Base-by-base conservation (phyloP, 2,888 invertebrate species). In the Spisula solida region DNA sequence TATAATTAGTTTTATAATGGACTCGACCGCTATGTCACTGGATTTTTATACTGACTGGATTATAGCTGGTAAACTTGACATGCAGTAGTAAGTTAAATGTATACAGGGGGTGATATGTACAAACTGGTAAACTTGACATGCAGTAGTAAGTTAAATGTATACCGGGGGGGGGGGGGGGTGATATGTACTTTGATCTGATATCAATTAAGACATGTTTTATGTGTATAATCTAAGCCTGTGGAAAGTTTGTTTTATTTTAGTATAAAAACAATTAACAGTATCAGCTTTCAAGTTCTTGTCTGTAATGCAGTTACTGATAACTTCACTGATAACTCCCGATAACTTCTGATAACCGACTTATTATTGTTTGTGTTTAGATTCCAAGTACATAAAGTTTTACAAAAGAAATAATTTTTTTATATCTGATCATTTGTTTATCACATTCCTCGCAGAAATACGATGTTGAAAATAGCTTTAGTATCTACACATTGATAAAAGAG, bases 391-490 rank as follows among this genome's bases (percentile, higher is more conserved):
- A 5, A 4, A 51, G 4, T 51, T 51, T 51, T 51, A 51, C 51
- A 51, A n/a, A 66, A 66, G 60, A 25, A 6, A 66, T n/a, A 25
- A 66, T 25, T 66, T n/a, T 56, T 25, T 25, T 66, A 66, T 66
- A 66, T 66, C 60, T 66, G 25, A 66, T 66, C 25, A n/a, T 66
- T 4, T 25, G n/a, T 25, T 66, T 66, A 66, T 66, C 60, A 66
- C 25, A 66, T 66, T 66, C 60, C 60, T 66, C 10, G 25, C 25
- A 66, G 60, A 66, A 66, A 66, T 66, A 66, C 41, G 51, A 66
- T 66, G 60, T 25, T 66, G 60, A 66, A 66, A 66, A 66, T 66
- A 66, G 60, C 60, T 66, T 66, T 66, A 66, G n/a, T 66, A 66
- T 66, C 60, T 66, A n/a, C 4, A 66, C 4, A 66, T 4, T 66